A percentile compares a stretch with the other conserved stretches of the same genome.
phyloP scores from a whole-genome alignment of 2,888 invertebrate species.

The Pyrocoelia pectoralis region DNA sequence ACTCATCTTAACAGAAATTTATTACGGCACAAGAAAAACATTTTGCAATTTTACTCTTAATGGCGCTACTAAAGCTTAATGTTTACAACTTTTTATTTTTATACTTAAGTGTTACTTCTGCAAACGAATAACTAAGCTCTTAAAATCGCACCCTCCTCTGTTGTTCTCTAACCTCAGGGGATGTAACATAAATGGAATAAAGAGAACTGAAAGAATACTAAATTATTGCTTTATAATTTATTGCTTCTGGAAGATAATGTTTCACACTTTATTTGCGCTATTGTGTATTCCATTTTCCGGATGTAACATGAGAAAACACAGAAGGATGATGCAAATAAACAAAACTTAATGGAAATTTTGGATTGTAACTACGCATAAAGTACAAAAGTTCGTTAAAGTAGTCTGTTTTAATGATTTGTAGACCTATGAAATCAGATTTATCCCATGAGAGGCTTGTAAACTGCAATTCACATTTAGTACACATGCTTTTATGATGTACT shows the following conservation, averaged over 20 bases:
- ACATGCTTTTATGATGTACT: too few relatives aligned
- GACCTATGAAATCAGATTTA: too few relatives aligned
- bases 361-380: too few relatives aligned
- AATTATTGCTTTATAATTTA: constrained; percentile 10
- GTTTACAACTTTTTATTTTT: constrained; percentile 42
- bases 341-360: too few relatives aligned
- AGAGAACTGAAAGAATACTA: constrained; percentile 6
- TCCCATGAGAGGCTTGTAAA: too few relatives aligned
- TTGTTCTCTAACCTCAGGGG: constrained; percentile 21
- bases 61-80: constrained; percentile 40
- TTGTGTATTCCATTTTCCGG: too few relatives aligned
- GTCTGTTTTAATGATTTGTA: too few relatives aligned
- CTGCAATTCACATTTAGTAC: too few relatives aligned
- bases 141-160: constrained; percentile 21
- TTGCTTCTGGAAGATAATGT: neutral
- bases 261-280: neutral
- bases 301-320: too few relatives aligned
- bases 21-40: constrained; percentile 38
- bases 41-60: constrained; percentile 37
- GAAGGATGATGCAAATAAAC: too few relatives aligned
- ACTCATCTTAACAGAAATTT: constrained; percentile 36
- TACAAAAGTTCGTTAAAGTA: too few relatives aligned
- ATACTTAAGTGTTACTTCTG: constrained; percentile 27
- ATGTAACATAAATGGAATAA: constrained; percentile 3
- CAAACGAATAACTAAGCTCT: constrained; percentile 23